Evolutionary conservation across 2,888 invertebrate genomes (phyloP).

Genomic region (Panopea generosa): DNA sequence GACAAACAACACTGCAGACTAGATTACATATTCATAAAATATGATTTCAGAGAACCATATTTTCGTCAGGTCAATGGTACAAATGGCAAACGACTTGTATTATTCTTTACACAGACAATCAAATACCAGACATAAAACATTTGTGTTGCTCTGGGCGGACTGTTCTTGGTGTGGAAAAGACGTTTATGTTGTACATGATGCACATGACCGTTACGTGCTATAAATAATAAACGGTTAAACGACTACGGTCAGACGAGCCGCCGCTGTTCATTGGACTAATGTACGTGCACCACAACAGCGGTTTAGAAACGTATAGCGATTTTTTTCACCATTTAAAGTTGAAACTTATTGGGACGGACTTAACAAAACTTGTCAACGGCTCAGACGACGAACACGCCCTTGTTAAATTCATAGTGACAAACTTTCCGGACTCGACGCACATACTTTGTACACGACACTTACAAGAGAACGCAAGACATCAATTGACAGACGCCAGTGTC

Average conservation of each 20-base stretch:
- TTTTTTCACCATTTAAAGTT: background rate
- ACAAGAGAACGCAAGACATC: background rate
- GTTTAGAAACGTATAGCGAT: background rate
- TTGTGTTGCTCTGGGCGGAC: conserved; percentile 15
- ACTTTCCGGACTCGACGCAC: background rate
- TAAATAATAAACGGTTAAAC: conserved; percentile 5
- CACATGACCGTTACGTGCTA: background rate
- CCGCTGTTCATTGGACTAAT: conserved; percentile 31
- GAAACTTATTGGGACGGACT: background rate
- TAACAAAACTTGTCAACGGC: background rate
- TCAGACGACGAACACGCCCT: background rate
- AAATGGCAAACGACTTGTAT: too few species aligned
- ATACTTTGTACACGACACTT: background rate
- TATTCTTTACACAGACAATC: background rate
- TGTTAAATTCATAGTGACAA: background rate
- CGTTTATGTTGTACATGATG: background rate
- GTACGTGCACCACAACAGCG: background rate
- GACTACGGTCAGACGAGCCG: background rate
- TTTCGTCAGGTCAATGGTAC: background rate
- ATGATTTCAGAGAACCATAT: background rate
- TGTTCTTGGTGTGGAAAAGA: background rate
- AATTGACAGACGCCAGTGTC: too few species aligned
- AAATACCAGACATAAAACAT: conserved; percentile 15
- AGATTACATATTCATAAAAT: background rate
- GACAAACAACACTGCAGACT: background rate